A percentile compares a stretch with the other conserved stretches of the same genome.
Conservation (phyloP, 2,888 invertebrate genomes). For the Adineta ricciae region DNA sequence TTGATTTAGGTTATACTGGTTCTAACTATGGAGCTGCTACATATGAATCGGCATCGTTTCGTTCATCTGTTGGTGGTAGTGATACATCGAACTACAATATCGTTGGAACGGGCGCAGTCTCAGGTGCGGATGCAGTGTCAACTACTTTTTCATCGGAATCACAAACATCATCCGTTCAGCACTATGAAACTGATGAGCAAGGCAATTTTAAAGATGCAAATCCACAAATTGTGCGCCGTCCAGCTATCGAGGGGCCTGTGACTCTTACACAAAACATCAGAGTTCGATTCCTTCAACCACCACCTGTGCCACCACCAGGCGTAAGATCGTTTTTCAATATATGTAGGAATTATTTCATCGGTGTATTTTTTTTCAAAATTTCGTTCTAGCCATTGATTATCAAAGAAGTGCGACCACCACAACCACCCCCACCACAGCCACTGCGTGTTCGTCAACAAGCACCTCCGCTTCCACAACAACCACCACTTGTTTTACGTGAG, state of each 20-base stretch:
- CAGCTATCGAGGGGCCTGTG: background rate
- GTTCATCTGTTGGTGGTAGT: background rate
- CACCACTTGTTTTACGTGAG: background rate
- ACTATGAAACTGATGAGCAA: background rate
- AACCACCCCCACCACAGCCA: background rate
- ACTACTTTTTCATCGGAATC: background rate
- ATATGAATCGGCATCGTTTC: background rate
- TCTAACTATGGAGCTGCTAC: background rate
- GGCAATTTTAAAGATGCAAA: background rate
- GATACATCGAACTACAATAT: background rate
- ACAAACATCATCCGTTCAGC: background rate
- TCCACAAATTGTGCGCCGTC: background rate
- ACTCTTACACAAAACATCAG: background rate
- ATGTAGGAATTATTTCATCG: background rate
- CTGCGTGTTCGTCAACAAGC: background rate
- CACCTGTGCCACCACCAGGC: background rate
- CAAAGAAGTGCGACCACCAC: background rate
- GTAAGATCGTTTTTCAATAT: background rate
- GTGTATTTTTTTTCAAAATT: background rate
- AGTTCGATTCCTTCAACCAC: background rate
- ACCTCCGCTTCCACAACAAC: background rate
- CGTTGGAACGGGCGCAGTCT: background rate
- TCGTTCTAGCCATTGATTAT: background rate
- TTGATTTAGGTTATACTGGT: background rate
- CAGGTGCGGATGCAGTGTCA: background rate